Evolutionary conservation across 2,113 vertebrate species (phyloP), one percentile per base, ranked within the genome.

Genomic region (Elaphurus davidianus): DNA sequence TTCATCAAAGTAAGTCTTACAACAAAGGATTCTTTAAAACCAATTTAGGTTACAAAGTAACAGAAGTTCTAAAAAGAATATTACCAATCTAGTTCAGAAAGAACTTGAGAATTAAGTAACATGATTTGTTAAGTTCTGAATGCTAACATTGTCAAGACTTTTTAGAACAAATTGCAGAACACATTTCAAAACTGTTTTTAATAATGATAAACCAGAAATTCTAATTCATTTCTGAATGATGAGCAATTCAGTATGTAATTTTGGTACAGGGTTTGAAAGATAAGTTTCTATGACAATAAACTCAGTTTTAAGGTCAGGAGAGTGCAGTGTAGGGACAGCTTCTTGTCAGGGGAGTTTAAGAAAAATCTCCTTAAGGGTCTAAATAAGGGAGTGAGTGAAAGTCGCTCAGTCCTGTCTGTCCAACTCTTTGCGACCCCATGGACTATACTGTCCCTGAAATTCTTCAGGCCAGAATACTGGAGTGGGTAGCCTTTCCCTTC

Each of bases 41-140:
- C 81, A 95, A 83, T 47, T 87, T 94, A 54, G 74, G 19, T 67
- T 89, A 89, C 33, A 89, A 87, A 96, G 87, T 90, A 54, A 74
- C 55, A 27, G 33, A 57, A 62, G 50, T 90, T 84, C 82, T 79
- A 64, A 50, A 64, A 97, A 89, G 91, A 91, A 15, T 55, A 86
- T 86, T 27, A 78, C 27, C 50, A 28, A 1, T n/a, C 33, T 60
- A 27, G 88, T 71, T 23, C 59, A 91, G 88, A 71, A 74, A 94
- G 86, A 79, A 86, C 45, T 82, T 27, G 54, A 71, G 67, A 59
- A 86, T 43, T 33, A 57, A 81, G 45, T 36, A 71, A 90, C 59
- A 67, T 40, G 94, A 27, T 30, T 94, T 67, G 64, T 85, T 90
- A 94, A 55, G 82, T 40, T n/a, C 60, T 40, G 52, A 92, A 64